phyloP scores from a whole-genome alignment of 2,113 vertebrate genomes.

The Hystrix cristata region DNA sequence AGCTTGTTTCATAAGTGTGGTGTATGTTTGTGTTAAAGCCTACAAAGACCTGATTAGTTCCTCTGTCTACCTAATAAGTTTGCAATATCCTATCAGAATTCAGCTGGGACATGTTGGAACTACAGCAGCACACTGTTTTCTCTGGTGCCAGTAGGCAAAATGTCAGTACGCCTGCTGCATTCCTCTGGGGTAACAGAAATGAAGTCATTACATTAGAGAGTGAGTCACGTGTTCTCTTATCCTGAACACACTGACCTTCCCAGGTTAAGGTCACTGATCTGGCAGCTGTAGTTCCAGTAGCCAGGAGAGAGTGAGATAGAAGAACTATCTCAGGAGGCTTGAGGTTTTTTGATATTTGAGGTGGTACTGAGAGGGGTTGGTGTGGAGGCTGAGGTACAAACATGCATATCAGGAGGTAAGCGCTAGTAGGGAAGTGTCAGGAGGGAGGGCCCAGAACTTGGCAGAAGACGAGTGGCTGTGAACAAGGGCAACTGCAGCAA shows the following conservation, averaged over 20 bases:
- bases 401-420: neutral
- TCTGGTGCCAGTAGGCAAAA: constrained; percentile 34
- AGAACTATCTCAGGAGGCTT: neutral
- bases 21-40: neutral
- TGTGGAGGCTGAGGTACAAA: neutral
- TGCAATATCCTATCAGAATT: neutral
- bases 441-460: neutral
- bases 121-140: constrained; percentile 14
- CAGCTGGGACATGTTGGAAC: neutral
- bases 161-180: constrained; percentile 53
- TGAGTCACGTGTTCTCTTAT: constrained; percentile 70
- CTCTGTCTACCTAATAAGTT: neutral
- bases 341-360: constrained; percentile 25
- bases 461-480: neutral
- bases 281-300: neutral
- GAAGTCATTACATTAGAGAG: constrained; percentile 65
- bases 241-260: constrained; percentile 9
- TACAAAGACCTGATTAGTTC: neutral
- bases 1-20: constrained; percentile 1
- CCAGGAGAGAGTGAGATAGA: neutral
- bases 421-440: neutral
- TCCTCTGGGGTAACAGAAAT: constrained; percentile 67
- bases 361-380: neutral
- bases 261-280: constrained; percentile 16
- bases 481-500: neutral